Conservation (phyloP, 2,113 vertebrate genomes). For the Crotalus viridis region DNA sequence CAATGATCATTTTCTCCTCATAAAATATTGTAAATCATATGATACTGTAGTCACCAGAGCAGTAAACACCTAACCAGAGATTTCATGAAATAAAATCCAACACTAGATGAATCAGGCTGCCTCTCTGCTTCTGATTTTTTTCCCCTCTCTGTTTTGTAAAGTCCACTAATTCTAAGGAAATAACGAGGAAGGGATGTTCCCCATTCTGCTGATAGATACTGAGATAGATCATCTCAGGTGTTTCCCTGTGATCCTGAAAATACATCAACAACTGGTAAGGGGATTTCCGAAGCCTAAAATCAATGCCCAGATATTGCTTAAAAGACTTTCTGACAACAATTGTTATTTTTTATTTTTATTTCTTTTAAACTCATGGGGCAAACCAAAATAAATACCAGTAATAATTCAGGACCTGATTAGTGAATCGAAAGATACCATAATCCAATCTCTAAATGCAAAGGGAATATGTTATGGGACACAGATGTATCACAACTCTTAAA, state of each 20-base stretch:
- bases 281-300: not conserved
- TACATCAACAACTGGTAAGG: not conserved
- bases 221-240: not conserved
- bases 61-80: not conserved
- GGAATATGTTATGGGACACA: too few relatives aligned
- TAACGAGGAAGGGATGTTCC: not conserved
- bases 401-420: not conserved
- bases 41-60: not conserved
- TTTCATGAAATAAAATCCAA: not conserved
- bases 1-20: not conserved
- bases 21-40: not conserved
- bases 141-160: not conserved
- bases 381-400: not conserved
- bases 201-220: not conserved
- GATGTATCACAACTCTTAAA: not conserved
- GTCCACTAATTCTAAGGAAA: not conserved
- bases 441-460: not conserved
- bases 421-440: not conserved
- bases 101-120: not conserved
- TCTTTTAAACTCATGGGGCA: not conserved
- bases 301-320: not conserved
- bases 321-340: not conserved
- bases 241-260: not conserved
- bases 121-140: not conserved
- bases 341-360: not conserved